Conservation (phyloP, 2,797 vertebrate species). For the Amphiprion clarkii region DNA sequence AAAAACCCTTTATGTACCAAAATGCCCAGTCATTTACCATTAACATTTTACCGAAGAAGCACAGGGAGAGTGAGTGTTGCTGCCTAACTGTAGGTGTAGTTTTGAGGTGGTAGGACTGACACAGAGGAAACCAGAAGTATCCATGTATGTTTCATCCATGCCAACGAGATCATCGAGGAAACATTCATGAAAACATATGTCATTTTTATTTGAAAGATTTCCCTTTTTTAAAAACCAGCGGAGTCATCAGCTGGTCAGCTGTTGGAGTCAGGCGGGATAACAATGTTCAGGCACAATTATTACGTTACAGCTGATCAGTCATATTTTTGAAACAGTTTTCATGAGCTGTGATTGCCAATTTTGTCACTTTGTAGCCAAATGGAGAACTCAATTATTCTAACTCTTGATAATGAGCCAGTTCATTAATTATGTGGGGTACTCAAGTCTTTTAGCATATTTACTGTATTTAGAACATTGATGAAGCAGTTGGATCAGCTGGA, state of each 20-base stretch:
- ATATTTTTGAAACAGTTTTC: conserved; percentile 46
- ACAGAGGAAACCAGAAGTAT: conserved; percentile 27
- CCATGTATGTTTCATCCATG: conserved; percentile 16
- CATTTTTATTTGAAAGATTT: conserved; percentile 6
- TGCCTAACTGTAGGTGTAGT: conserved; percentile 23
- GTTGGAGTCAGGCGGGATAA: conserved; percentile 10
- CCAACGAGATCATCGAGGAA: not conserved
- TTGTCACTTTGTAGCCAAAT: conserved; percentile 45
- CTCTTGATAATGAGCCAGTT: conserved; percentile 60
- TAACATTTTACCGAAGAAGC: not conserved
- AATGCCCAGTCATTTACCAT: conserved; percentile 5
- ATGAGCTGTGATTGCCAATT: conserved; percentile 33
- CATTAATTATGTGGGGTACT: conserved; percentile 56
- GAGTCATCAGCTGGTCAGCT: conserved; percentile 20
- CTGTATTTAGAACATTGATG: conserved; percentile 62
- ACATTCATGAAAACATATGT: not conserved
- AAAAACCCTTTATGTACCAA: not conserved
- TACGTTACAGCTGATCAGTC: conserved; percentile 44
- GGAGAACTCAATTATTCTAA: conserved; percentile 54
- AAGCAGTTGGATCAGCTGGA: conserved; percentile 50
- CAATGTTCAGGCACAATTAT: conserved; percentile 27
- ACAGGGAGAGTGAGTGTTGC: not conserved
- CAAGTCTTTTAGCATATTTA: conserved; percentile 57
- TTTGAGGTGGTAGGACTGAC: conserved; percentile 15
- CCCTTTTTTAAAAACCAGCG: not conserved